Conservation (phyloP, 2,113 vertebrate genomes). For the Promerops cafer region DNA sequence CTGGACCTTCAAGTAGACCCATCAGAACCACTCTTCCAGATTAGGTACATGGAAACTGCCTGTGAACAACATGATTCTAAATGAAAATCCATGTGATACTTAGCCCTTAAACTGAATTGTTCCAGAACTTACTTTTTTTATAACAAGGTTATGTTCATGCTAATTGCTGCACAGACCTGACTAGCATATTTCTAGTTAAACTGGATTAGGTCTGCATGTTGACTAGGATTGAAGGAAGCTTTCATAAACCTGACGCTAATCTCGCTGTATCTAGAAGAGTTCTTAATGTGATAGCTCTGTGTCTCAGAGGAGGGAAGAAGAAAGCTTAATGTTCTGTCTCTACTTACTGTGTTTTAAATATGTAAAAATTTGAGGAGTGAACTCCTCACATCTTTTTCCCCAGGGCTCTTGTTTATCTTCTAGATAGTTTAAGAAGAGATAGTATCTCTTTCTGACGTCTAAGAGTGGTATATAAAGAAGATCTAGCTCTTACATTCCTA, state of each 20-base stretch:
- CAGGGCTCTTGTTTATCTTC: neutral
- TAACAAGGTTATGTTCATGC: neutral
- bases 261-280: neutral
- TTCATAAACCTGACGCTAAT: neutral
- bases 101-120: neutral
- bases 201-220: neutral
- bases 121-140: neutral
- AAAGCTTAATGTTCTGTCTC: neutral
- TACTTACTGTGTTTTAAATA: neutral
- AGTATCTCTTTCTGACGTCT: neutral
- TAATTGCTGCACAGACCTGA: neutral
- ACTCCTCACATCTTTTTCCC: neutral
- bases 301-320: neutral
- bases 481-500: neutral
- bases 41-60: neutral
- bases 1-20: neutral
- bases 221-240: neutral
- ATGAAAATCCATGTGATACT: neutral
- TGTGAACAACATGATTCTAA: neutral
- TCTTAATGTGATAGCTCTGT: neutral
- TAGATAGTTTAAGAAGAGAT: neutral
- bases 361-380: neutral
- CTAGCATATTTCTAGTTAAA: neutral
- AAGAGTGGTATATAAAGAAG: neutral
- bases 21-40: neutral